Evolutionary conservation across 1,140 invertebrate species (phyloP), one percentile per base, ranked within the genome.

Genomic region (Ostrea edulis): DNA sequence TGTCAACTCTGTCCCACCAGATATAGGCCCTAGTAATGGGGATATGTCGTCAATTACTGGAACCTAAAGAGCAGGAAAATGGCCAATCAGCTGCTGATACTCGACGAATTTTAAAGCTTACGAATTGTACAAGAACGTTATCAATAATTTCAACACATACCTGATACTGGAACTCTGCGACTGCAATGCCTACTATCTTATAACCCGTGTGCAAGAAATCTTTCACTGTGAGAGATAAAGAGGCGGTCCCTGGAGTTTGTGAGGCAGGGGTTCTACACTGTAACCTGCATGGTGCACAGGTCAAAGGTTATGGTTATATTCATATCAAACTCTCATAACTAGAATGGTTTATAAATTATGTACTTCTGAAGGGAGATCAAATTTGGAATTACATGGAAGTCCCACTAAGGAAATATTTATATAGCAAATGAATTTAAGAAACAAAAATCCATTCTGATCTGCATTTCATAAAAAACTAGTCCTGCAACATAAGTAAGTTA

Each of bases 1-100:
- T 1, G 97, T 97, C 81, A 99, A 95, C 90, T 97, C 97, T 0
- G 98, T 99, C 4, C 98, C 98, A 51, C 99, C 99, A 90, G 98
- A 98, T 91, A 97, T 96, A 8, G 99, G 98, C 0, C 99, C 99
- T 81, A 98, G 96, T 0, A 96, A 95, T 0, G 99, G 99, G 94
- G 97, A 97, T 86, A 99, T 96, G 5, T 97, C 97, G 71, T 96
- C 96, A 54, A 99, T 94, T 92, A 96, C 96, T 54, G 93, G 91
- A 12, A 58, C 82, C 93, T 94, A 17, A 9, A 12, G 86, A 71
- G 77, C 77, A 85, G 25, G 29, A 83, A 14, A 29, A 29, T 77
- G 25, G 29, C 1, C 14, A 29, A 25, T 77, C 22, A 77, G 29
- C 14, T 22, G 12, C 25, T 7, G 35, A 1, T 35, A 35, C n/a